These are phyloP conservation scores for Acleris sparsana DNA, from an alignment of 2,888 invertebrate genomes.

Conservation along the genomic window DNA sequence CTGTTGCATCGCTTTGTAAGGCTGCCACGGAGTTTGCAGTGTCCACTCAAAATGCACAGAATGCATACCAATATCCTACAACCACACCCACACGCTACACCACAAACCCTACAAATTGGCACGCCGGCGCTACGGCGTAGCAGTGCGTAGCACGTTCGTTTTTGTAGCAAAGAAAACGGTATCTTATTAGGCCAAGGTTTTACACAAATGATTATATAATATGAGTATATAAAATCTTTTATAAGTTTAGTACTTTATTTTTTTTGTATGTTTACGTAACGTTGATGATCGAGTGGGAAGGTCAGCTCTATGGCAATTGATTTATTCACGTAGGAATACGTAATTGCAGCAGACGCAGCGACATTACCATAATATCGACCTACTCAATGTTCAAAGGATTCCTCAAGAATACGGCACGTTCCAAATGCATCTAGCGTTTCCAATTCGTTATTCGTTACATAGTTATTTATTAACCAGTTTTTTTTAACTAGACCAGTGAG, in stretches of 20 bases:
- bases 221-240: neutral
- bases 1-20: conserved; percentile 15
- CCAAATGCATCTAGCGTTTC: neutral
- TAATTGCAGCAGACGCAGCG: conserved; percentile 7
- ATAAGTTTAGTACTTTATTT: too few species aligned
- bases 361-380: conserved; percentile 25
- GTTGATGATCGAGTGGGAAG: too few species aligned
- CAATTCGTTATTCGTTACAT: neutral
- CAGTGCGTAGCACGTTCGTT: conserved; percentile 2
- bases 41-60: neutral
- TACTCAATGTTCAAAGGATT: conserved; percentile 1
- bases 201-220: neutral
- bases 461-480: too few species aligned
- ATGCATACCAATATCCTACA: neutral
- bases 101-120: neutral
- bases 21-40: conserved; percentile 8
- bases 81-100: neutral
- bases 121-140: conserved; percentile 17
- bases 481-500: too few species aligned
- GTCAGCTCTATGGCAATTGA: too few species aligned
- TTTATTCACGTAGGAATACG: neutral
- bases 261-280: too few species aligned
- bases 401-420: neutral
- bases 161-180: neutral
- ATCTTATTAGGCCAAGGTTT: too few species aligned